phyloP scores from a whole-genome alignment of 2,797 vertebrate species.

The Hybognathus amarus region DNA sequence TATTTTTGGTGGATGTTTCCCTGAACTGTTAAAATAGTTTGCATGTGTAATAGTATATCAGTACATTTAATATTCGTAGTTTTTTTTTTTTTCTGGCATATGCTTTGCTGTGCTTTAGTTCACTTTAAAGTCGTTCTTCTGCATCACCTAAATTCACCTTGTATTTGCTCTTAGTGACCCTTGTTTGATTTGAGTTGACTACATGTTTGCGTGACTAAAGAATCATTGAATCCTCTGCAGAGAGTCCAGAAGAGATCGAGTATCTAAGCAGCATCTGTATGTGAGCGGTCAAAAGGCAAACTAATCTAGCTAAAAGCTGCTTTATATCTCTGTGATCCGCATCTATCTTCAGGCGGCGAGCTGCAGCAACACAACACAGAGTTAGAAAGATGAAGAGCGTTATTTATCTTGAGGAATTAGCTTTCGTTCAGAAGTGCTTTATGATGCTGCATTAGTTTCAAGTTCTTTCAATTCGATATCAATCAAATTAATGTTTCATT shows the following conservation, averaged over 20 bases:
- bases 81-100: neutral
- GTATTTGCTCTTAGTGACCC: neutral
- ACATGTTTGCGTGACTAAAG: slow-evolving; percentile 9
- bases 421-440: slow-evolving; percentile 29
- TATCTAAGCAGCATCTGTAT: slow-evolving; percentile 22
- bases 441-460: slow-evolving; percentile 34
- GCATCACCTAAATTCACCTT: neutral
- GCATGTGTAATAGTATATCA: neutral
- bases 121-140: neutral
- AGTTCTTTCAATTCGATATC: slow-evolving; percentile 30
- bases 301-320: slow-evolving; percentile 49
- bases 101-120: neutral
- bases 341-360: slow-evolving; percentile 66
- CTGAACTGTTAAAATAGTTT: neutral
- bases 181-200: neutral
- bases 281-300: slow-evolving; percentile 1
- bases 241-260: neutral
- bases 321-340: slow-evolving; percentile 64
- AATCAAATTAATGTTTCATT: slow-evolving; percentile 30
- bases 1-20: neutral
- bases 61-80: neutral
- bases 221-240: slow-evolving; percentile 19
- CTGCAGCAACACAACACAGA: slow-evolving; percentile 44
- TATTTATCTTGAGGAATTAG: slow-evolving; percentile 36
- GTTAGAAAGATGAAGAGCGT: slow-evolving; percentile 12